Evolutionary conservation across 2,113 vertebrate genomes (phyloP).

Genomic region (Grammomys dolichurus): DNA sequence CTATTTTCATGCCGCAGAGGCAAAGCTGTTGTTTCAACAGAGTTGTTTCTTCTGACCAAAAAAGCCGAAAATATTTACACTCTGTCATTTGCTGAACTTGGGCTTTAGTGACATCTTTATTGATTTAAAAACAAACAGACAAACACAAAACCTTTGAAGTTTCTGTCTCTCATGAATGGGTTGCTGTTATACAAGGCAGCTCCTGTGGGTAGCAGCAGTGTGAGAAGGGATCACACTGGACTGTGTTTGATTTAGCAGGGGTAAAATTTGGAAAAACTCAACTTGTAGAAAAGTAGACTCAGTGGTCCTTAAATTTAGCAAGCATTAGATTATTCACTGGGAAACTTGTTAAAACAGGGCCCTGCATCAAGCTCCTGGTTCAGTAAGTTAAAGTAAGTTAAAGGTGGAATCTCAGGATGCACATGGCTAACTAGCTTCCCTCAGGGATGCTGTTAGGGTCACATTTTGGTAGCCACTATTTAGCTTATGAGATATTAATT

Average conservation of each 20-base stretch:
- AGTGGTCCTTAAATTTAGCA: constrained; percentile 1
- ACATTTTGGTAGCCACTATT: constrained; percentile 6
- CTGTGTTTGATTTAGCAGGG: neutral
- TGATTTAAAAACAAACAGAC: neutral
- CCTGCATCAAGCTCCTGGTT: neutral
- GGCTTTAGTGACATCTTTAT: constrained; percentile 26
- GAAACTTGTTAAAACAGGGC: neutral
- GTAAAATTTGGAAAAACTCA: constrained; percentile 18
- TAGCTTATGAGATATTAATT: neutral
- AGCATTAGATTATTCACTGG: neutral
- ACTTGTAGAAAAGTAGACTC: neutral
- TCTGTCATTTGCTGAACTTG: neutral
- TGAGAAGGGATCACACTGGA: neutral
- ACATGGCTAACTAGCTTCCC: neutral
- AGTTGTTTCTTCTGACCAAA: neutral
- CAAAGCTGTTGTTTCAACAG: neutral
- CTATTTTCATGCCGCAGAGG: neutral
- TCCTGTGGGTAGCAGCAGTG: neutral
- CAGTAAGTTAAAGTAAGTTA: neutral
- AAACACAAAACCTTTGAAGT: neutral
- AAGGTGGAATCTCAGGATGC: neutral
- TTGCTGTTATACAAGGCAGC: constrained; percentile 8
- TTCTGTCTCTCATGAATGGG: neutral
- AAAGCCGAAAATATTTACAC: constrained; percentile 13
- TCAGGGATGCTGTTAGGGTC: neutral